Evolutionary conservation across 2,888 invertebrate species (phyloP).

Genomic region (Leptopilina syphax): DNA sequence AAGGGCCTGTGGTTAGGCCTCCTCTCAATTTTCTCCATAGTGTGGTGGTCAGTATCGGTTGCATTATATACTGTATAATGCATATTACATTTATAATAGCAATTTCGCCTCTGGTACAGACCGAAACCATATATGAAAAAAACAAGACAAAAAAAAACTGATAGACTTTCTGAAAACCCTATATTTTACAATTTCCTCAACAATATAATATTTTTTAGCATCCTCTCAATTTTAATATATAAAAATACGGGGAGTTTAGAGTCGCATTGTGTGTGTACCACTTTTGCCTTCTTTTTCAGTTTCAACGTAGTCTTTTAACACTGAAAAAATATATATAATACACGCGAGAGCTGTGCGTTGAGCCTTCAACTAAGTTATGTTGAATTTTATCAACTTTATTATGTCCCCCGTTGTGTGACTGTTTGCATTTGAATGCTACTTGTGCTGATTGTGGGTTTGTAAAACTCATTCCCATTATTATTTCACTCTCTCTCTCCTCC

Average conservation of each 20-base stretch:
- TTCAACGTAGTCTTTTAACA: not conserved
- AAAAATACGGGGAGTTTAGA: not conserved
- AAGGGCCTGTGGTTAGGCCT: conserved; percentile 34
- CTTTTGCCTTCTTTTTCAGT: conserved; percentile 29
- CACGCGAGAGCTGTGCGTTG: conserved; percentile 5
- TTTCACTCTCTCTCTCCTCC: not conserved
- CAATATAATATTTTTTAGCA: conserved; percentile 11
- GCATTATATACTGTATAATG: conserved; percentile 21
- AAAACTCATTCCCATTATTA: conserved; percentile 13
- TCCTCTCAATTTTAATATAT: conserved; percentile 3
- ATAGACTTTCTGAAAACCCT: conserved; percentile 3
- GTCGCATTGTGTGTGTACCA: conserved; percentile 18
- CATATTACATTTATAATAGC: conserved; percentile 26
- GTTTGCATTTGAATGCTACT: conserved; percentile 26
- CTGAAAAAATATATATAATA: too few species aligned
- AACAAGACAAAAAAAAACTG: not conserved
- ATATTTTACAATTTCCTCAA: conserved; percentile 22
- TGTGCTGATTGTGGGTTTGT: conserved; percentile 24
- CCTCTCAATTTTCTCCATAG: conserved; percentile 27
- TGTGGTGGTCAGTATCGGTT: conserved; percentile 38
- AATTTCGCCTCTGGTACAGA: conserved; percentile 7
- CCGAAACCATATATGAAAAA: not conserved
- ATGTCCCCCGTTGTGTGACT: conserved; percentile 5
- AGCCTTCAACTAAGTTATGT: conserved; percentile 15
- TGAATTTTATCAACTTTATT: conserved; percentile 31